Base-by-base conservation (phyloP, 1,140 invertebrate species). In the Cotesia glomerata region DNA sequence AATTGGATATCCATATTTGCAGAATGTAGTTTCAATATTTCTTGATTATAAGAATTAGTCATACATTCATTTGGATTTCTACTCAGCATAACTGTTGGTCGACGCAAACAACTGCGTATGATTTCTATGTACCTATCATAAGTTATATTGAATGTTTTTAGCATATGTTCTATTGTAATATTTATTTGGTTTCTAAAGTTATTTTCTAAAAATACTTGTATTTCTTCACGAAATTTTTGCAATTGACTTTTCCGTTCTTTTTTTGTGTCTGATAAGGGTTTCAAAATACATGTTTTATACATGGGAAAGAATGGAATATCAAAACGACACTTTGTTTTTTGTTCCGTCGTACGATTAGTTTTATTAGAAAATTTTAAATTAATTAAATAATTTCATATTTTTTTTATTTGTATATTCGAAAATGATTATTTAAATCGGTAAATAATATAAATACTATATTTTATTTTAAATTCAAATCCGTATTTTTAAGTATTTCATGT, bases 251-350 rank as follows among this genome's bases (percentile, higher is more conserved):
- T 65, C 39, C 18, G 16, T 64, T 26, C n/a, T 65, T 51, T 39
- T 32, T 35, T 9, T 35, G 36, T 32, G 14, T 72, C 56, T 8
- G 36, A 39, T 4, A 61, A 14, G 26, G 70, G 72, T 67, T 64
- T 11, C 11, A 77, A 26, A 72, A 77, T 76, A 61, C 18, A 72
- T 26, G 71, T 77, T 18, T 51, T 59, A 18, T 11, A 58, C 68
- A 74, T 72, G 14, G 71, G 74, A 59, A 72, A 74, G 51, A 61
- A 63, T 1, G 74, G 74, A 70, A 74, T 72, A 14, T 64, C 71
- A 51, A 75, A 77, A 56, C 76, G 64, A 69, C 76, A 77, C 32
- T 59, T n/a, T 62, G 70, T 58, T 54, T 69, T n/a, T n/a, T n/a
- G n/a, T n/a, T n/a, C n/a, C n/a, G n/a, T n/a, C n/a, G n/a, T n/a